A percentile compares a stretch with the other conserved stretches of the same genome.
Conservation (phyloP, 2,797 vertebrate genomes). For the Bradypodion ventrale region DNA sequence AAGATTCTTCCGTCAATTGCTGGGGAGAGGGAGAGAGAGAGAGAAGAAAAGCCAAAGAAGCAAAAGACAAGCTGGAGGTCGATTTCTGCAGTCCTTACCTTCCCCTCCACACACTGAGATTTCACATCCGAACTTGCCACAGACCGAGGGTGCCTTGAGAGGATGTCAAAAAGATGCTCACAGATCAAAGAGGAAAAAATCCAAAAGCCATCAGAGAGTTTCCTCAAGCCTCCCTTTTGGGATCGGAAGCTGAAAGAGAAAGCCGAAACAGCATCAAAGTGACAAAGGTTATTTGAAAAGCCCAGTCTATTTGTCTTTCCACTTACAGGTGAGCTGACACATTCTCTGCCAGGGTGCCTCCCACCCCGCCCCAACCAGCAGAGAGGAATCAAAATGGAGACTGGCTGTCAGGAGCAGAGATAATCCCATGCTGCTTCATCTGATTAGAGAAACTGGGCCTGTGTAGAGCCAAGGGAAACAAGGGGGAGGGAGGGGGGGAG, state of each 20-base stretch:
- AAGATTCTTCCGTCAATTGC: neutral
- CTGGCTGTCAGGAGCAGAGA: constrained; percentile 58
- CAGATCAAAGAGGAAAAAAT: constrained; percentile 43
- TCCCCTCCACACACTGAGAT: constrained; percentile 5
- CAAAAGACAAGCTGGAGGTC: rapidly evolving
- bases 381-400: constrained; percentile 71
- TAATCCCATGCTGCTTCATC: constrained; percentile 77
- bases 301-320: constrained; percentile 37
- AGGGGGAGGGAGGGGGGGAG: constrained; percentile 32
- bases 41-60: neutral
- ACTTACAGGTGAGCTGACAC: constrained; percentile 26
- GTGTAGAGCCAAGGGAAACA: constrained; percentile 63
- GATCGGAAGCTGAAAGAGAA: constrained; percentile 44
- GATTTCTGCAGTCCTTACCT: constrained; percentile 55
- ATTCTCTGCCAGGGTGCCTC: constrained; percentile 36
- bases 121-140: constrained; percentile 56
- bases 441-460: constrained; percentile 76
- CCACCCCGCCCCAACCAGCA: constrained; percentile 4
- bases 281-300: neutral
- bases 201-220: constrained; percentile 24
- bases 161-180: constrained; percentile 44
- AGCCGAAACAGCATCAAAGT: constrained; percentile 45
- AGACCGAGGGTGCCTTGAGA: constrained; percentile 46
- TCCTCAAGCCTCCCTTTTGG: constrained; percentile 36
- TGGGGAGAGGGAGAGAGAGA: neutral